phyloP scores from a whole-genome alignment of 1,140 invertebrate genomes.

The Armadillidium nasatum region DNA sequence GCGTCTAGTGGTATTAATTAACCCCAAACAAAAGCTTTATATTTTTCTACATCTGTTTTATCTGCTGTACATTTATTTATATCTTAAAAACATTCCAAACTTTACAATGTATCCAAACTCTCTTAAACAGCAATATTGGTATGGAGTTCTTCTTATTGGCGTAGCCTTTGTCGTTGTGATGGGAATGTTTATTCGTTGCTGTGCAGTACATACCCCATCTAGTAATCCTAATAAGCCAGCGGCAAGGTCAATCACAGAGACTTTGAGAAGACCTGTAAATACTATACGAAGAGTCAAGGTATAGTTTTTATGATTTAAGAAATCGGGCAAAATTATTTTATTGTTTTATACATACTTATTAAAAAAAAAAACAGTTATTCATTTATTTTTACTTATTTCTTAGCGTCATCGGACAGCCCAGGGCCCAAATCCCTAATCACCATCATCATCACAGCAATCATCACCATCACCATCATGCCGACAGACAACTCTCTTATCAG shows the following conservation, averaged over 20 bases:
- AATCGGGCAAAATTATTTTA: not conserved
- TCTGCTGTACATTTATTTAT: no score
- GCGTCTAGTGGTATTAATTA: no score
- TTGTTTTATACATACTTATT: not conserved
- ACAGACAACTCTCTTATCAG: not conserved
- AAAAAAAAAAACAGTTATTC: not conserved
- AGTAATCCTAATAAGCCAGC: conserved; percentile 90
- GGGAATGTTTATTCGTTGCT: conserved; percentile 99
- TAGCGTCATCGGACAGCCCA: conserved; percentile 34
- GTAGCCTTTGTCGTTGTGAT: conserved; percentile 90
- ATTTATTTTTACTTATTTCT: conserved; percentile 34
- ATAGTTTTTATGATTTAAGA: not conserved
- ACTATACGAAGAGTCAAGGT: conserved; percentile 57
- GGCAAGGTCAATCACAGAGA: conserved; percentile 77
- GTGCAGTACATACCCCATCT: conserved; percentile 97
- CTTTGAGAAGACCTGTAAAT: conserved; percentile 79
- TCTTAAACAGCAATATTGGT: conserved; percentile 78
- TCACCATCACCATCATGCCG: conserved; percentile 23
- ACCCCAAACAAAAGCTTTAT: no score
- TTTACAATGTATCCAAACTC: no score
- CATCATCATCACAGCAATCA: conserved; percentile 23
- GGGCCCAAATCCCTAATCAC: conserved; percentile 24
- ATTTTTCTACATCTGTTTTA: no score
- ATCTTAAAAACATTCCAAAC: no score
- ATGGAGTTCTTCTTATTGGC: conserved; percentile 86